Base-by-base conservation (phyloP, 2,797 vertebrate species). In the Labroides dimidiatus region DNA sequence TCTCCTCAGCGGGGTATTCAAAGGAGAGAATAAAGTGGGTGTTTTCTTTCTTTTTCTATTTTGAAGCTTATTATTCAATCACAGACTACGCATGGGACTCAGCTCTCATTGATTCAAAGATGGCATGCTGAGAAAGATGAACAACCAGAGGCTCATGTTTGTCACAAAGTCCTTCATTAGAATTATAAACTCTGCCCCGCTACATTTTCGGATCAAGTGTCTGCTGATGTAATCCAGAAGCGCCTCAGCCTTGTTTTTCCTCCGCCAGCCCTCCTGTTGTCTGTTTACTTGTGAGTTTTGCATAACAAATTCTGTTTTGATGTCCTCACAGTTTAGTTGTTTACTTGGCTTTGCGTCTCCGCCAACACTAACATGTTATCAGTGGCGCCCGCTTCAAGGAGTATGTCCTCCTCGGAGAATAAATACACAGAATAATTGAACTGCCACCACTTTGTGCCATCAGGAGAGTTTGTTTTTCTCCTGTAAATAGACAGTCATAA, bases 401-500 rank as follows among this genome's bases (percentile, higher is more conserved):
- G 65, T 52, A 82, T 20, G 8, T 39, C 21, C 44, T 41, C 15
- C 15, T 68, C 36, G 45, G 23, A 30, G 77, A 78, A 63, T 37
- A 64, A 68, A 37, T 19, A 6, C 39, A 47, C 19, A 41, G 50
- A 64, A 48, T 75, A 36, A 82, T 57, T 78, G 58, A 67, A 67
- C 74, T 59, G 70, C 39, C 59, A 15, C 42, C 65, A 17, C 68
- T 78, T 67, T 81, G 63, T 53, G 36, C 36, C 55, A 56, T 57
- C 49, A 19, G 54, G 41, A 48, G 37, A 59, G 53, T 83, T n/a
- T 80, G 69, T 84, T 80, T 80, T 64, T 54, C 27, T 1, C 39
- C 62, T 80, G 47, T 41, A 85, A 84, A 88, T 80, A 80, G 63
- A 5, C 20, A 0, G 6, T 48, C 54, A 80, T 52, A 64, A 49